Base-by-base conservation (phyloP, 2,113 vertebrate genomes). In the Gambusia affinis region DNA sequence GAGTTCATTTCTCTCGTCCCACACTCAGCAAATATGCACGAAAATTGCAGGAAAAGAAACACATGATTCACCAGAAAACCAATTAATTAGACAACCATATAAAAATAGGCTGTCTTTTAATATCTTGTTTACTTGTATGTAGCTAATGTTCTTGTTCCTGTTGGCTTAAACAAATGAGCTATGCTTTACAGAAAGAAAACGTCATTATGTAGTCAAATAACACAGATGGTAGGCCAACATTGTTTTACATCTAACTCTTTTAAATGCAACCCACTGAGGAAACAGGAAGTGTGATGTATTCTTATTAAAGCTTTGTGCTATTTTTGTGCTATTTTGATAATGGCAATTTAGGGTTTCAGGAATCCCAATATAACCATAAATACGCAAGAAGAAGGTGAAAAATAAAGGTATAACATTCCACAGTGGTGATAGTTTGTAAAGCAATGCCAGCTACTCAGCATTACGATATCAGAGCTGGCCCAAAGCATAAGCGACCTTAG, bases 1-100 rank as follows among this genome's bases (percentile, higher is more conserved):
- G 82, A 72, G 86, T 82, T 77, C 70, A 29, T 71, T 35, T 0
- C 28, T 63, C 27, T 64, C 72, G 30, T 35, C 29, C 66, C 61
- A 67, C 10, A 3, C 76, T 73, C 80, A 44, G 64, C 54, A 22
- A 54, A 17, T 19, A 24, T 15, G 4, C 10, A 28, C 27, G 27
- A 27, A 27, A 28, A 12, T 39, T 3, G 39, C n/a, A 39, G 39
- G 2, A 42, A 33, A 30, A 22, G 7, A 8, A 33, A 17, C 14
- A 63, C 15, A 33, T 17, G 17, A 31, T 7, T 30, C 17, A 63
- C 8, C 29, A 17, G 14, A 22, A 29, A 63, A 63, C 19, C 14
- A 31, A 15, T 14, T 42, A 42, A 42, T 15, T 42, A 42, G 39
- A 15, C 14, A 42, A 42, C 39, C 14, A 15, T 4, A 30, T 29